Evolutionary conservation across 2,797 vertebrate genomes (phyloP).

Genomic region (Neostethus bicornis): DNA sequence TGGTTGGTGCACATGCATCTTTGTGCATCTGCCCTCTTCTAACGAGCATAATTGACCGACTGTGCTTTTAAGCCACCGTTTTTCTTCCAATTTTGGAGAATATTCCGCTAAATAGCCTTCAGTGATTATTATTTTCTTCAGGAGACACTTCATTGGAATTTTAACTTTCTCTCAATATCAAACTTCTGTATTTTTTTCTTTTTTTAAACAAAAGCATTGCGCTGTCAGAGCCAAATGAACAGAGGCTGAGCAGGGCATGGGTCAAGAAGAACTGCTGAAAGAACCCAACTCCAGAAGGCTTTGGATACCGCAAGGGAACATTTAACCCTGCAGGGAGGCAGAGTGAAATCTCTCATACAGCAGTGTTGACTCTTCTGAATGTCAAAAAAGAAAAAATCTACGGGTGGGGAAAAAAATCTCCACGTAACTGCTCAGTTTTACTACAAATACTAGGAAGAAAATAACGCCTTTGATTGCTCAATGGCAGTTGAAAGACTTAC

Average conservation of each 20-base stretch:
- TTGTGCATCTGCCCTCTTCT: slow-evolving; percentile 74
- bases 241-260: slow-evolving; percentile 52
- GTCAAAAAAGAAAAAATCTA: slow-evolving; percentile 54
- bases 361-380: slow-evolving; percentile 56
- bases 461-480: slow-evolving; percentile 27
- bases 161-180: slow-evolving; percentile 70
- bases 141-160: slow-evolving; percentile 73
- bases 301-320: slow-evolving; percentile 59
- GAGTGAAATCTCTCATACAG: slow-evolving; percentile 73
- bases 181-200: slow-evolving; percentile 46
- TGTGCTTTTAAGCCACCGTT: slow-evolving; percentile 68
- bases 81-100: slow-evolving; percentile 71
- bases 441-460: slow-evolving; percentile 45
- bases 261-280: slow-evolving; percentile 60
- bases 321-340: slow-evolving; percentile 61
- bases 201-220: slow-evolving; percentile 27
- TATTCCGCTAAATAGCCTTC: slow-evolving; percentile 77
- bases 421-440: slow-evolving; percentile 70
- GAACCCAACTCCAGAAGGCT: slow-evolving; percentile 59
- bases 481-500: slow-evolving; percentile 28
- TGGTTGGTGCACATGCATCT: slow-evolving; percentile 55
- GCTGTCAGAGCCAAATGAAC: slow-evolving; percentile 53
- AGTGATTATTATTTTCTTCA: slow-evolving; percentile 79
- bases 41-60: slow-evolving; percentile 81
- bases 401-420: slow-evolving; percentile 51